Base-by-base conservation (phyloP, 2,113 vertebrate genomes). In the human (Homo sapiens) region DNA sequence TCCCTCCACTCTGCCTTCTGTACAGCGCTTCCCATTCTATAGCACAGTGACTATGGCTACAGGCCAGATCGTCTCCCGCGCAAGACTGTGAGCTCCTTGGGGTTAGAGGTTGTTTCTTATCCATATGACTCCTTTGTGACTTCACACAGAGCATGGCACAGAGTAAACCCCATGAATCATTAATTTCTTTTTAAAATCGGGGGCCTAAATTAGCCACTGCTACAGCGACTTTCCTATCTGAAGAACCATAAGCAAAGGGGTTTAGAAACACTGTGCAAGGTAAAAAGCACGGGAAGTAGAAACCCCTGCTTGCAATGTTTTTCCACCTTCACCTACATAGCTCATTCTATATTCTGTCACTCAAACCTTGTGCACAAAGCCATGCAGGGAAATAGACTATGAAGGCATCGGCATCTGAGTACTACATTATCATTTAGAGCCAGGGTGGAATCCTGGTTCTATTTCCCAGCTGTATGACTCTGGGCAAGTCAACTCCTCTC, bases 11-110 rank as follows among this genome's bases (percentile, higher is more conserved):
- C 11, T 3, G 13, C 32, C 45, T 22, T 43, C 83, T 35, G 6
- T 17, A 38, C 0, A 27, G 43, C 32, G 17, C 64, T n/a, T 17
- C 17, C 9, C 8, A 25, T 2, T 4, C 48, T 8, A 3, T 0
- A 32, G 23, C 2, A 8, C 3, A 16, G 43, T 64, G 20, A 5
- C 23, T 5, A n/a, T 9, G 38, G 23, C 27, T 16, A 17, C 0
- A 0, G 27, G 68, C 13, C 61, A 68, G 48, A 48, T 88, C 7
- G 16, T 48, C 25, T n/a, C 40, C 52, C 13, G 10, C 22, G 6
- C 2, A 12, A 66, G 61, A 8, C 38, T 76, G 50, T 7, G 45
- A 52, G 45, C 9, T 43, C 6, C 57, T n/a, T 40, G 4, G 11
- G 17, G 12, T 20, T 11, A 30, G 35, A 55, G 23, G 25, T 32